Conservation (phyloP, 2,113 vertebrate genomes). For the Macaca mulatta region DNA sequence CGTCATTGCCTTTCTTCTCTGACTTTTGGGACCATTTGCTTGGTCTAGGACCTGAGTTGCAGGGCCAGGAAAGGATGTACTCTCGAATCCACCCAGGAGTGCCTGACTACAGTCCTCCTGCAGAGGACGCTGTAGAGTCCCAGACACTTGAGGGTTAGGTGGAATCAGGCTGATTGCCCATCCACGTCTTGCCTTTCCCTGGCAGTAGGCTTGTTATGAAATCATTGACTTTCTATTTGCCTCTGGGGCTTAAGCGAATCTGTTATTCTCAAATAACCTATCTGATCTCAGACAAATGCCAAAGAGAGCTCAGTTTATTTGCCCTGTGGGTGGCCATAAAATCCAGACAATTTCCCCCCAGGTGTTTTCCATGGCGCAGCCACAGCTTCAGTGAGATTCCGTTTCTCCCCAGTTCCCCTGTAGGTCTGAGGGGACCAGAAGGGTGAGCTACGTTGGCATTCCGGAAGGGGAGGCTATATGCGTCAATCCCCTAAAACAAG, state of each 20-base stretch:
- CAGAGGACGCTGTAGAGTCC: not conserved
- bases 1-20: not conserved
- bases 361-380: not conserved
- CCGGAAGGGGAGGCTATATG: not conserved
- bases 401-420: not conserved
- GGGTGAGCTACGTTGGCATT: not conserved
- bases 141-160: not conserved
- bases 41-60: not conserved
- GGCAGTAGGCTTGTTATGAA: slow-evolving; percentile 38
- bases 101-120: not conserved
- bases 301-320: not conserved
- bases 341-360: not conserved
- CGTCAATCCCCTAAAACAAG: slow-evolving; percentile 57
- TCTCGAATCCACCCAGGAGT: not conserved
- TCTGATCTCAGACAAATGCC: slow-evolving; percentile 25
- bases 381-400: not conserved
- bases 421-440: not conserved
- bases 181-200: not conserved
- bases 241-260: slow-evolving; percentile 26
- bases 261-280: not conserved
- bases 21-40: not conserved
- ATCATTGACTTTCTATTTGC: slow-evolving; percentile 56
- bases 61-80: not conserved
- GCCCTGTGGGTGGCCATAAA: not conserved
- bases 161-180: not conserved